A percentile compares a stretch with the other conserved stretches of the same genome.
Conservation (phyloP, 1,140 invertebrate species). For the Heterodera schachtii region DNA sequence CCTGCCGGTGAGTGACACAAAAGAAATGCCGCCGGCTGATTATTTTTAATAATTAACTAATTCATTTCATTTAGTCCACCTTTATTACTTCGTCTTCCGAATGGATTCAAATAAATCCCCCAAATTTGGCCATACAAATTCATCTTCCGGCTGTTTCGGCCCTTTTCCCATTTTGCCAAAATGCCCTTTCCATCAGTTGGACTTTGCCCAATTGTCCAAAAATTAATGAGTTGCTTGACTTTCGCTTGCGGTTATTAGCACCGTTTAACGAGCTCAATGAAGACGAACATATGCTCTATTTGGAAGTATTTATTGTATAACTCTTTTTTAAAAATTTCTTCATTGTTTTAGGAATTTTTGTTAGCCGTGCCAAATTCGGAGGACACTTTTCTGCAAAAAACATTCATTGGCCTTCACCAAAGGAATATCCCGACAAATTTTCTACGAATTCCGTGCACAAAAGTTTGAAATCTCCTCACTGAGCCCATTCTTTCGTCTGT, state of each 20-base stretch:
- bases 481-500: neutral
- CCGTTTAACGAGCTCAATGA: neutral
- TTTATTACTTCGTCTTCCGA: neutral
- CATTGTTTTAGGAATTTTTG: neutral
- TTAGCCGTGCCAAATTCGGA: constrained; percentile 1
- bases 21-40: neutral
- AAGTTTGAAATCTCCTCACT: neutral
- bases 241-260: constrained; percentile 32
- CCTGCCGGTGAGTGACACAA: neutral
- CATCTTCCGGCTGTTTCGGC: neutral
- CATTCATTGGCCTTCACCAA: no score
- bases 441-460: constrained; percentile 19
- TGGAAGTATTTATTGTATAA: neutral
- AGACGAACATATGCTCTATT: neutral
- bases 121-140: neutral
- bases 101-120: neutral
- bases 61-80: neutral
- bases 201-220: constrained; percentile 22
- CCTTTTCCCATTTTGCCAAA: constrained; percentile 33
- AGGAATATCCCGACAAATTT: constrained; percentile 32
- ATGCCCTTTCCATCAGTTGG: constrained; percentile 39
- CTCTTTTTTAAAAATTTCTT: neutral
- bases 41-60: neutral
- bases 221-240: constrained; percentile 1
- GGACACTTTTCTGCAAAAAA: constrained; percentile 26